Conservation (phyloP, 2,888 invertebrate genomes). For the Parapristionchus giblindavisi region DNA sequence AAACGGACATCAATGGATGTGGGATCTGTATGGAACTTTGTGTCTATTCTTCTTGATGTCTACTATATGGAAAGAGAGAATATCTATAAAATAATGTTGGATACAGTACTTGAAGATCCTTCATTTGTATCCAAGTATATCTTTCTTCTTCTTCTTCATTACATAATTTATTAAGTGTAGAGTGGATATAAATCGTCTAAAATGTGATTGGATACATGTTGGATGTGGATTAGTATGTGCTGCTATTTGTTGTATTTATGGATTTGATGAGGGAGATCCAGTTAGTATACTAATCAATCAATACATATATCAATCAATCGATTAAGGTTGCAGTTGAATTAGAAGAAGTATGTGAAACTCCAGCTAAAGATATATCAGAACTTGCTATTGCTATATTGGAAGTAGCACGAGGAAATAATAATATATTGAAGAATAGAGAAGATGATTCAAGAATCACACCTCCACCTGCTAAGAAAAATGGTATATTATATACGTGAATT, state of each 20-base stretch:
- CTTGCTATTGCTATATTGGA: conserved; percentile 29
- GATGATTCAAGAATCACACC: conserved; percentile 18
- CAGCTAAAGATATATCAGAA: conserved; percentile 20
- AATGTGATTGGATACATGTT: conserved; percentile 23
- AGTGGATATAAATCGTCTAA: conserved; percentile 9
- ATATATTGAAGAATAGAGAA: not conserved
- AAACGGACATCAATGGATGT: conserved; percentile 1
- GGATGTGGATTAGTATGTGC: conserved; percentile 11
- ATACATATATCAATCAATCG: not conserved
- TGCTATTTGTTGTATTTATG: conserved; percentile 29
- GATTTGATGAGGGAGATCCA: conserved; percentile 29
- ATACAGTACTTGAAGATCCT: not conserved
- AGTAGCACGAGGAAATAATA: not conserved
- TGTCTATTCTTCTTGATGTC: conserved; percentile 30
- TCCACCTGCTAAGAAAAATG: conserved; percentile 9
- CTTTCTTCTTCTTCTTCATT: not conserved
- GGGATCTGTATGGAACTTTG: conserved; percentile 21
- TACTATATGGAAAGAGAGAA: conserved; percentile 27
- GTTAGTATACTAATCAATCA: not conserved
- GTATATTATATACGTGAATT: not conserved
- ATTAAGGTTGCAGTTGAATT: conserved; percentile 14
- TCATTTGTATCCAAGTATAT: not conserved
- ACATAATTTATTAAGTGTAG: no score
- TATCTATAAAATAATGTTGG: conserved; percentile 1
- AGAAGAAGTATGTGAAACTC: conserved; percentile 1